Evolutionary conservation across 2,797 vertebrate species (phyloP), one percentile per base, ranked within the genome.

Genomic region (Sardinella longiceps): DNA sequence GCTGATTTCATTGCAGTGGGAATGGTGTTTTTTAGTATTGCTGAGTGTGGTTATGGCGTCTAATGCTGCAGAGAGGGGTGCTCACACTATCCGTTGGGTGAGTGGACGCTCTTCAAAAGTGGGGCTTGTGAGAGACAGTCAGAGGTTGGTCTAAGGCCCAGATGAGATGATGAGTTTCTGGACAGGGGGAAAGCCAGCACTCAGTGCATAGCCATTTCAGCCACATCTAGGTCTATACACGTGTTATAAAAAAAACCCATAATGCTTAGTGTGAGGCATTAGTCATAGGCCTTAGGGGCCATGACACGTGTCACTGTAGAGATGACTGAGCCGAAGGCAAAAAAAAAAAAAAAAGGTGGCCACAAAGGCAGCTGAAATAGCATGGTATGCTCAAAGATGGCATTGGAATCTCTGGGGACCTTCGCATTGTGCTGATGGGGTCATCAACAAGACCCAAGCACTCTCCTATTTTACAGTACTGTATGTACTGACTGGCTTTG

Each of bases 11-110:
- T 77, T 77, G 70, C 28, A 12, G 25, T 14, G 84, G 80, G 83
- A 81, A 87, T 86, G 81, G 85, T 88, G 85, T 82, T 82, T 82
- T 82, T 86, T 81, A 85, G 58, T 58, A 51, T 81, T 84, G 81
- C 82, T 87, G 85, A 15, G 1, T 6, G 2, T 74, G 28, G 51
- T 20, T 84, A 39, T 77, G 70, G 37, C 37, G 70, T 39, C 70
- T 77, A 43, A 77, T 20, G 33, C 70, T 77, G 33, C 70, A 18
- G 70, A 77, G 70, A 43, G 70, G 20, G 20, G 37, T 23, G 70
- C 70, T 77, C 70, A 77, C 70, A 43, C 70, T 20, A 23, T 20
- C 70, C 33, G 70, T 43, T 33, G 70, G 70, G 70, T 6, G 5
- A 20, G 70, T 20, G 33, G 33, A 77, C 33, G 37, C 70, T 74